These are phyloP conservation scores for Hemichromis elongatus DNA, from an alignment of 2,113 vertebrate species.

Conservation along the genomic window DNA sequence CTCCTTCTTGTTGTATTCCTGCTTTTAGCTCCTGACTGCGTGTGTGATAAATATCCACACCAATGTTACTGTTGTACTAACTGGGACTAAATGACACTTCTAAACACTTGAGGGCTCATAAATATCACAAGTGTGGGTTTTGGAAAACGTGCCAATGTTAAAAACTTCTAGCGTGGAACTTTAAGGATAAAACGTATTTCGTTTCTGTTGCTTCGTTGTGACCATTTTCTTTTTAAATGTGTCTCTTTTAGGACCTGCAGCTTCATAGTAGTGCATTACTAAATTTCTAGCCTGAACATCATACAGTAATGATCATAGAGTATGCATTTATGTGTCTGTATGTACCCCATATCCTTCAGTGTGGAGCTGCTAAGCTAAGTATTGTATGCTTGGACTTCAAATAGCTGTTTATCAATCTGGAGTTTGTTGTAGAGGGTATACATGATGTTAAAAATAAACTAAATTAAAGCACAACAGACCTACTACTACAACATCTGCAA, in stretches of 20 bases:
- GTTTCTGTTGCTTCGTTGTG: not conserved
- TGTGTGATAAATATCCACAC: not conserved
- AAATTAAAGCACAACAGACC: not conserved
- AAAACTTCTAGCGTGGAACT: not conserved
- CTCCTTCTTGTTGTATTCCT: not conserved
- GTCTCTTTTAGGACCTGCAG: not conserved
- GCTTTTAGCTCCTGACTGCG: not conserved
- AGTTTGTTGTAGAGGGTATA: not conserved
- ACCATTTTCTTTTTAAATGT: not conserved
- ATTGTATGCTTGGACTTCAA: not conserved
- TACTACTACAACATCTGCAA: not conserved
- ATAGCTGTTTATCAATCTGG: not conserved
- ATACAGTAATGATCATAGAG: not conserved
- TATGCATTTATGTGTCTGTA: not conserved
- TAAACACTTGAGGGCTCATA: not conserved
- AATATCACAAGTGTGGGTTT: not conserved
- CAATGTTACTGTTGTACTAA: not conserved
- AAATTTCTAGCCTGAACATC: not conserved
- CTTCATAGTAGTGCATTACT: not conserved
- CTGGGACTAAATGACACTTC: not conserved
- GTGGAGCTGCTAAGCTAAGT: not conserved
- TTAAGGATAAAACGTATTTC: not conserved
- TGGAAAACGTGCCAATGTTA: not conserved
- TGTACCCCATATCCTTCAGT: not conserved
- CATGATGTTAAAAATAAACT: not conserved